phyloP scores from a whole-genome alignment of 2,888 invertebrate species.

The Clostera curtula region DNA sequence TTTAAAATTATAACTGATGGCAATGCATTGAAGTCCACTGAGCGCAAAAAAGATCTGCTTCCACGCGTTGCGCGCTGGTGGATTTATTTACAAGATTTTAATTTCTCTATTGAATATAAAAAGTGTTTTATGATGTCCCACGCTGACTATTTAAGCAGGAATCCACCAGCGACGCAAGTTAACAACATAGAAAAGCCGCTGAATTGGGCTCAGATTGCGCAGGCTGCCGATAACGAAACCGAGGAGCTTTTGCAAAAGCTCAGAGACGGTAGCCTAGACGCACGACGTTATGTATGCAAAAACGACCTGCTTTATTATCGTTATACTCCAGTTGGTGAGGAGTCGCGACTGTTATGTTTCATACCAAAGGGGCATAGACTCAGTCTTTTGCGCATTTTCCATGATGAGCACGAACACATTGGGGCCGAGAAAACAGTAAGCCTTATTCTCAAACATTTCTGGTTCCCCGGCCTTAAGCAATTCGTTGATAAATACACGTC shows the following conservation, averaged over 20 bases:
- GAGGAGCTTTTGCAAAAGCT: slow-evolving; percentile 14
- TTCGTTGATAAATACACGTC: slow-evolving; percentile 3
- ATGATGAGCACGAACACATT: slow-evolving; percentile 2
- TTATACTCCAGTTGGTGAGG: neutral
- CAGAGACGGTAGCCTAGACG: slow-evolving; percentile 3
- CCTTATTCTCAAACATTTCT: slow-evolving; percentile 9
- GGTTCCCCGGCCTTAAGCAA: slow-evolving; percentile 11
- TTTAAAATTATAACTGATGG: slow-evolving; percentile 7
- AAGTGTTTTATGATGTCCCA: slow-evolving; percentile 13
- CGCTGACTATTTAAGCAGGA: slow-evolving; percentile 14
- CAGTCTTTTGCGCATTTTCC: neutral
- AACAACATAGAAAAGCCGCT: slow-evolving; percentile 5
- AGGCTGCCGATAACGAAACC: slow-evolving; percentile 18
- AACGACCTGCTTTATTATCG: slow-evolving; percentile 3
- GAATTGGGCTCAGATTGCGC: slow-evolving; percentile 16
- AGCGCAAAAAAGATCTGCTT: slow-evolving; percentile 11
- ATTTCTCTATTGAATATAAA: slow-evolving; percentile 14
- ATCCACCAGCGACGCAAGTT: slow-evolving; percentile 3
- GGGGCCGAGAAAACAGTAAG: neutral
- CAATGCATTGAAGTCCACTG: slow-evolving; percentile 8
- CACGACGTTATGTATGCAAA: neutral
- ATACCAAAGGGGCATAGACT: neutral
- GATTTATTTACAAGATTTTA: slow-evolving; percentile 15
- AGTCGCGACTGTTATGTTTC: neutral
- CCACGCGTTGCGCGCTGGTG: slow-evolving; percentile 16